A percentile compares a stretch with the other conserved stretches of the same genome.
phyloP scores from a whole-genome alignment of 1,140 invertebrate species.

The Pachyrhynchus sulphureomaculatus region DNA sequence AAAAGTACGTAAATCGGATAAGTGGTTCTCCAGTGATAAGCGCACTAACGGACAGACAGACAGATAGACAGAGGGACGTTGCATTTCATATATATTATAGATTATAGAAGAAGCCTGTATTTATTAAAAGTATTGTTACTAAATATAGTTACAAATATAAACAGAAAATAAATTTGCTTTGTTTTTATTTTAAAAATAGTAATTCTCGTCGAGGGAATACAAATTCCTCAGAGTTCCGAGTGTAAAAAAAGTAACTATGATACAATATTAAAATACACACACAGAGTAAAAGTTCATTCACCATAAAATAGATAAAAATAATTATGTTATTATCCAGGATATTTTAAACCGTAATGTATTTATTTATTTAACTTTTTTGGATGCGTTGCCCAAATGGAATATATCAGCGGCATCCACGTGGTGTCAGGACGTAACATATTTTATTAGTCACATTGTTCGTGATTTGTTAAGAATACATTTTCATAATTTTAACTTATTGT shows the following conservation, averaged over 20 bases:
- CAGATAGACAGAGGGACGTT: too few relatives aligned
- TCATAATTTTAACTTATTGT: slow-evolving; percentile 14
- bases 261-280: not conserved
- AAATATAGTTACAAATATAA: slow-evolving; percentile 47
- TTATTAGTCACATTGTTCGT: not conserved
- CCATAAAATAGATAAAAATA: slow-evolving; percentile 13
- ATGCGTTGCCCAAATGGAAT: slow-evolving; percentile 9
- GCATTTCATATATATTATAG: too few relatives aligned
- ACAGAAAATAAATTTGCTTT: slow-evolving; percentile 35
- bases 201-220: not conserved
- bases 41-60: too few relatives aligned
- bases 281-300: slow-evolving; percentile 9
- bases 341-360: not conserved
- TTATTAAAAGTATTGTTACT: too few relatives aligned
- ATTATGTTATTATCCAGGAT: not conserved
- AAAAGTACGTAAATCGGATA: too few relatives aligned
- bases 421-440: not conserved
- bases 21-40: too few relatives aligned
- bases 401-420: slow-evolving; percentile 26
- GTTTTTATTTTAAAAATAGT: slow-evolving; percentile 40
- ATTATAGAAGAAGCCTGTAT: too few relatives aligned
- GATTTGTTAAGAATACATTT: not conserved
- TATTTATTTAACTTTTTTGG: not conserved
- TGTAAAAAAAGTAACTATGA: not conserved
- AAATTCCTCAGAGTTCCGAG: too few relatives aligned